Percentiles rank a stretch among this genome's conserved stretches.
These are phyloP conservation scores for Montipora capitata DNA, from an alignment of 92 coral and sea anemone species.

Conservation along the genomic window DNA sequence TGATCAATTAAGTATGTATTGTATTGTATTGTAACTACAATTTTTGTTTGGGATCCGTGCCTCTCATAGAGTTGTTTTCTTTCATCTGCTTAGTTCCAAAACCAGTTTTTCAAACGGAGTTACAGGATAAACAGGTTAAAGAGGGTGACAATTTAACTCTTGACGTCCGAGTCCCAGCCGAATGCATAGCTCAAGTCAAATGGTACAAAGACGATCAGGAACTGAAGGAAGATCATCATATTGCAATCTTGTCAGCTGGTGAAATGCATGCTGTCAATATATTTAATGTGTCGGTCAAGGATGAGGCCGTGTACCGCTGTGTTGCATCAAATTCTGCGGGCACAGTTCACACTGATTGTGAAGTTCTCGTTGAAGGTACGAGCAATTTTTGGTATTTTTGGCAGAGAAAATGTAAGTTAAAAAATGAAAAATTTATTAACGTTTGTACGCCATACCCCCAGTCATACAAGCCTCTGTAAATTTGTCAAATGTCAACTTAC, in stretches of 20 bases:
- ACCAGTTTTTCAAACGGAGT: slow-evolving; percentile 79
- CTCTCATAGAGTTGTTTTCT: no score
- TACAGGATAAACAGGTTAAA: slow-evolving; percentile 90
- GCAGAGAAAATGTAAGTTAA: background rate
- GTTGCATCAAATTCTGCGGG: slow-evolving; percentile 91
- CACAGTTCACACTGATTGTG: slow-evolving; percentile 86
- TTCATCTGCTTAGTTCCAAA: slow-evolving; percentile 13
- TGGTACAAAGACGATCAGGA: slow-evolving; percentile 93
- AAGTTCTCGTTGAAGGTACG: slow-evolving; percentile 90
- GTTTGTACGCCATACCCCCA: no score
- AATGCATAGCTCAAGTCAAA: slow-evolving; percentile 84
- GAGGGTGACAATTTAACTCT: slow-evolving; percentile 90
- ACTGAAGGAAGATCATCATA: slow-evolving; percentile 89
- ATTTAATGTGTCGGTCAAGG: slow-evolving; percentile 86
- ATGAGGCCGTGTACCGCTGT: slow-evolving; percentile 92
- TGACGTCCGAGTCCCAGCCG: slow-evolving; percentile 89
- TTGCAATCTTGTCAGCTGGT: slow-evolving; percentile 87
- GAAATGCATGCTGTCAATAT: slow-evolving; percentile 94
- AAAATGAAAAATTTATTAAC: no score
- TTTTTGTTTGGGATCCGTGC: no score
- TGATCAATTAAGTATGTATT: no score
- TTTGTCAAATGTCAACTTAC: no score
- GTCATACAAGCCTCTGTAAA: no score
- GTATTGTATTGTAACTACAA: no score
- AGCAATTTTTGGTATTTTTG: background rate